These are phyloP conservation scores for Merodon equestris DNA, from an alignment of 2,888 invertebrate species.

Conservation along the genomic window DNA sequence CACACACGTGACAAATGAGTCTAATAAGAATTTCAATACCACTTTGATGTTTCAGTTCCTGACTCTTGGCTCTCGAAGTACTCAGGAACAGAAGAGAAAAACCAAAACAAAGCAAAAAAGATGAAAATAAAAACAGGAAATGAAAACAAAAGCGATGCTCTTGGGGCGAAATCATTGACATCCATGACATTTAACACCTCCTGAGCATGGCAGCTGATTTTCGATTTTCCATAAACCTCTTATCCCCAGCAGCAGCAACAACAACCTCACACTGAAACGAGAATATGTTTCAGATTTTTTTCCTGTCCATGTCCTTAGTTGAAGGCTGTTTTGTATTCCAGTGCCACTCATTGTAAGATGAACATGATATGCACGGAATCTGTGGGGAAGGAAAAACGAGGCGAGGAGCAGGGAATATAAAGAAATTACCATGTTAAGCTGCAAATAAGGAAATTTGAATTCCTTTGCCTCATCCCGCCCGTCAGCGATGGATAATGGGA, in stretches of 20 bases:
- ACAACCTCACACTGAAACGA: no score
- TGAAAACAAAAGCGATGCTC: neutral
- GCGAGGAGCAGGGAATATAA: neutral
- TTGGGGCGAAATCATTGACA: conserved; percentile 17
- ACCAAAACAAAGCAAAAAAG: no score
- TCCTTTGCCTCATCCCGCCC: neutral
- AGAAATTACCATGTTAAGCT: conserved; percentile 53
- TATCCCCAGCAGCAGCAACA: no score
- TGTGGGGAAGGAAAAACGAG: neutral
- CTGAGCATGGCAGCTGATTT: conserved; percentile 35
- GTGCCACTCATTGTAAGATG: conserved; percentile 35
- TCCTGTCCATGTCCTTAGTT: no score
- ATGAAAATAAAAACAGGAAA: no score
- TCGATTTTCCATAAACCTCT: no score
- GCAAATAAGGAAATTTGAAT: conserved; percentile 40
- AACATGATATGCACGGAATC: conserved; percentile 46
- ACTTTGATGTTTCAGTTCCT: no score
- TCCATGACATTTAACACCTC: conserved; percentile 21
- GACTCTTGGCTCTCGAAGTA: no score
- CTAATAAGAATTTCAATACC: no score
- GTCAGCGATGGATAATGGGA: neutral
- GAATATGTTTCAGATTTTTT: no score
- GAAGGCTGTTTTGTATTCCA: conserved; percentile 33
- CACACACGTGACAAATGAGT: no score
- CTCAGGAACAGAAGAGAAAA: no score